Conservation (phyloP, 2,888 invertebrate species). For the Dendrolimus pini region DNA sequence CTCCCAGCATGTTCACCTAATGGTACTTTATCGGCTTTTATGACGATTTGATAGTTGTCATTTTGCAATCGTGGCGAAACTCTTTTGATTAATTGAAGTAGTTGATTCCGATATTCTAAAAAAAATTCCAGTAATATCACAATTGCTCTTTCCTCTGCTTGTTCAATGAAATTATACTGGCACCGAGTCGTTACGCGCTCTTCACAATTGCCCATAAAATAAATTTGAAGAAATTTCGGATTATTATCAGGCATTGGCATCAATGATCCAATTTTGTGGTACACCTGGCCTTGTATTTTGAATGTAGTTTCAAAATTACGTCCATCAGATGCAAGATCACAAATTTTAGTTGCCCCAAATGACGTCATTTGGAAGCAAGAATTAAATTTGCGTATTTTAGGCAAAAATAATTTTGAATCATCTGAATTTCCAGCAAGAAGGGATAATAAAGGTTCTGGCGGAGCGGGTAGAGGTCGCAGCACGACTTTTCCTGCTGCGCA, state of each 20-base stretch:
- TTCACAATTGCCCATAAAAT: slow-evolving; percentile 21
- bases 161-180: slow-evolving; percentile 1
- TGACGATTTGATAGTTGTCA: slow-evolving; percentile 8
- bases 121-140: slow-evolving; percentile 7
- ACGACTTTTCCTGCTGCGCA: slow-evolving; percentile 16
- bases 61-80: slow-evolving; percentile 2
- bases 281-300: slow-evolving; percentile 19
- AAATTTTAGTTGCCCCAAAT: slow-evolving; percentile 13
- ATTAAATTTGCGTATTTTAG: slow-evolving; percentile 12
- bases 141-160: slow-evolving; percentile 1
- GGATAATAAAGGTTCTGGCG: slow-evolving; percentile 11
- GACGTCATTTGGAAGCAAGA: slow-evolving; percentile 18
- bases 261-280: slow-evolving; percentile 20
- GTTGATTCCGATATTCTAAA: slow-evolving; percentile 8
- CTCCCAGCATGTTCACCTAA: slow-evolving; percentile 15
- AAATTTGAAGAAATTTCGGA: slow-evolving; percentile 29
- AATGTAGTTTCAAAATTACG: slow-evolving; percentile 20
- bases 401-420: slow-evolving; percentile 16
- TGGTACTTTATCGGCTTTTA: slow-evolving; percentile 10
- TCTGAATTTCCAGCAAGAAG: slow-evolving; percentile 12
- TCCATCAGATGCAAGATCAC: slow-evolving; percentile 11
- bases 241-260: slow-evolving; percentile 22
- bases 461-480: slow-evolving; percentile 11
- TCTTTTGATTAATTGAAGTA: slow-evolving; percentile 7
- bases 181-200: background rate